Evolutionary conservation across 1,140 invertebrate genomes (phyloP).

Genomic region (Drosophila azteca): DNA sequence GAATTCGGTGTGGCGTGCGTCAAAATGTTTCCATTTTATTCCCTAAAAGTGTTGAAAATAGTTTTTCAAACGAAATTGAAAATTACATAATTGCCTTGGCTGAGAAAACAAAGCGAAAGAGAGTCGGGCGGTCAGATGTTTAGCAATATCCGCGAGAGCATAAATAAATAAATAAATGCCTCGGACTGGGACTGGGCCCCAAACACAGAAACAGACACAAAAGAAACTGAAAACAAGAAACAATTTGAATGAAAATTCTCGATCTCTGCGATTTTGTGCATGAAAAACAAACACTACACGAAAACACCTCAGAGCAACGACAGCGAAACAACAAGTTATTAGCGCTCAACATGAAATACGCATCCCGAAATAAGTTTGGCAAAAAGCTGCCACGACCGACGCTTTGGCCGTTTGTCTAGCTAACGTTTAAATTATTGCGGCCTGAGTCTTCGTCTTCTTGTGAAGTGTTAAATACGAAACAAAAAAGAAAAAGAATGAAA

Average conservation of each 20-base stretch:
- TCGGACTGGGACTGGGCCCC: background rate
- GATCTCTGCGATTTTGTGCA: constrained; percentile 10
- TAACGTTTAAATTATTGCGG: constrained; percentile 49
- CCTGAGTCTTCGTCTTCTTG: constrained; percentile 15
- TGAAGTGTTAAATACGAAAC: constrained; percentile 12
- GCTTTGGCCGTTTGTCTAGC: constrained; percentile 27
- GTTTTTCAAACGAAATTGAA: constrained; percentile 50
- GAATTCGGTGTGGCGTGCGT: constrained; percentile 37
- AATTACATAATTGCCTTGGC: constrained; percentile 64
- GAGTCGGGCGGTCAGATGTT: constrained; percentile 26
- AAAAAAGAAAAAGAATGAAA: constrained; percentile 34
- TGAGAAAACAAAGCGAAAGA: constrained; percentile 7
- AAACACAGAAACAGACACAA: constrained; percentile 35
- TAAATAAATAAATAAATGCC: constrained; percentile 55
- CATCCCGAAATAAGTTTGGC: constrained; percentile 70
- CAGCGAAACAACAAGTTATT: constrained; percentile 71
- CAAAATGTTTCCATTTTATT: constrained; percentile 55
- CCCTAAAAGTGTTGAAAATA: constrained; percentile 71
- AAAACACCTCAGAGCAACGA: constrained; percentile 6
- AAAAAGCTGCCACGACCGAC: constrained; percentile 27
- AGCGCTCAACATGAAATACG: constrained; percentile 63
- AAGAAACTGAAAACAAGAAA: constrained; percentile 30
- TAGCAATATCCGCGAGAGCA: constrained; percentile 53
- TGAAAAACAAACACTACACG: no score
- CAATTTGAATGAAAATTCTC: constrained; percentile 59